phyloP scores from a whole-genome alignment of 1,140 invertebrate genomes.

The Drosophila paulistorum region DNA sequence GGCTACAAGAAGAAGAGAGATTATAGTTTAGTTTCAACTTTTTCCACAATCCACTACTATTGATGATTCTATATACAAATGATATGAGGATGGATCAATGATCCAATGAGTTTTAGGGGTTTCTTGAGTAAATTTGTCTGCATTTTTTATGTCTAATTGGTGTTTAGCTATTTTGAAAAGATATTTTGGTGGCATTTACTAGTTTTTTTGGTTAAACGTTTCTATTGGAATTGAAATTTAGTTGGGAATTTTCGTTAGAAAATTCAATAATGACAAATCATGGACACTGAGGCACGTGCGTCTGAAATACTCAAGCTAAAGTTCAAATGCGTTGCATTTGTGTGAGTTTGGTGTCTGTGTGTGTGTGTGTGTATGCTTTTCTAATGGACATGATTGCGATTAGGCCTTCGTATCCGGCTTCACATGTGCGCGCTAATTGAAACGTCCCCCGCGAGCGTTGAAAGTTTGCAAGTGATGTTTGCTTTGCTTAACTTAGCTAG shows the following conservation, averaged over 20 bases:
- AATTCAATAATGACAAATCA: constrained; percentile 1
- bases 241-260: background rate
- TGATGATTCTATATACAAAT: no score
- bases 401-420: constrained; percentile 76
- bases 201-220: no score
- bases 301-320: constrained; percentile 25
- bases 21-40: no score
- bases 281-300: constrained; percentile 30
- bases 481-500: constrained; percentile 73
- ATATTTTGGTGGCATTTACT: no score
- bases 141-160: no score
- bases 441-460: constrained; percentile 65
- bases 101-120: no score
- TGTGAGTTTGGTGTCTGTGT: background rate
- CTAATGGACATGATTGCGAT: constrained; percentile 58
- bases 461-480: constrained; percentile 68
- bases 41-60: no score
- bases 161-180: no score
- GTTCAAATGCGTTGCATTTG: constrained; percentile 36
- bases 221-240: background rate
- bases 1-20: constrained; percentile 76
- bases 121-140: no score
- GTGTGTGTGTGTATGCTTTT: constrained; percentile 39
- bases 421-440: constrained; percentile 74
- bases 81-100: no score